Evolutionary conservation across 1,140 invertebrate species (phyloP).

Genomic region (Papilio xuthus): DNA sequence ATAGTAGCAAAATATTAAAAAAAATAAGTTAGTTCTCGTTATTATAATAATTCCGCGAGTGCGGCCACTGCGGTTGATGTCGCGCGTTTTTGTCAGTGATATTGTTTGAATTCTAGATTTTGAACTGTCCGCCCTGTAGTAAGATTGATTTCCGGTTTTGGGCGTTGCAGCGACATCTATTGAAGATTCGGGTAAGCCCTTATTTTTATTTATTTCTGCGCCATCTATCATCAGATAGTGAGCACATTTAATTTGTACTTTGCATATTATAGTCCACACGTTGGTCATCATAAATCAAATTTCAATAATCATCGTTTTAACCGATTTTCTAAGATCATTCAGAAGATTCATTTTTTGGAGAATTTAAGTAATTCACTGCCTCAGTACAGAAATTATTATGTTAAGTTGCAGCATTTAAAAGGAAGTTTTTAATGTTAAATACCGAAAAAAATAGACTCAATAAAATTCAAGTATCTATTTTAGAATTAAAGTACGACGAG

Average conservation of each 20-base stretch:
- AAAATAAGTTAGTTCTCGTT: slow-evolving; percentile 22
- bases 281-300: background rate
- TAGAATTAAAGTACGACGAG: too few relatives aligned
- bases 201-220: slow-evolving; percentile 36
- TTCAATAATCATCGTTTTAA: background rate
- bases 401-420: too few relatives aligned
- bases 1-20: slow-evolving; percentile 34
- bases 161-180: slow-evolving; percentile 54
- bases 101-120: slow-evolving; percentile 71
- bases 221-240: slow-evolving; percentile 60
- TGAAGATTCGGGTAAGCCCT: background rate
- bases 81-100: slow-evolving; percentile 66
- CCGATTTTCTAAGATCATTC: background rate
- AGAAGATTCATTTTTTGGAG: too few relatives aligned
- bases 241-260: background rate
- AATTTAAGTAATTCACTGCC: too few relatives aligned
- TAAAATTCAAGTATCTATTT: too few relatives aligned
- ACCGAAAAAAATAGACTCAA: too few relatives aligned
- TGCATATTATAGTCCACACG: slow-evolving; percentile 10
- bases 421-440: too few relatives aligned
- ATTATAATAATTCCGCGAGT: slow-evolving; percentile 26
- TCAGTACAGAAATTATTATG: too few relatives aligned
- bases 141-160: slow-evolving; percentile 45
- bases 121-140: slow-evolving; percentile 63
- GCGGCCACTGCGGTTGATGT: slow-evolving; percentile 41